These are phyloP conservation scores for Metellina segmentata DNA, from an alignment of 2,888 invertebrate genomes.

Conservation along the genomic window DNA sequence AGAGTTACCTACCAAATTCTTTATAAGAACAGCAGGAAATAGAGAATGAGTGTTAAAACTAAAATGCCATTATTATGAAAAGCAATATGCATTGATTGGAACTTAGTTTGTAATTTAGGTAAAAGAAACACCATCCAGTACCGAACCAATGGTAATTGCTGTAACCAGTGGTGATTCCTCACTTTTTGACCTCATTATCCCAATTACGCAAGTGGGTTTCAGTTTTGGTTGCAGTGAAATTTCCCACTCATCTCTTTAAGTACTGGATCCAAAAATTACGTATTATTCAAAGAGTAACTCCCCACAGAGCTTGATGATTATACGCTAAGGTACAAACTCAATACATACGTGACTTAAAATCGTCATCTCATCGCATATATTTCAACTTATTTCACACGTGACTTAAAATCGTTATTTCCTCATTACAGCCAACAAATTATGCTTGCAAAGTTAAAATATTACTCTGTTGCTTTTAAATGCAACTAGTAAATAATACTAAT, in stretches of 20 bases:
- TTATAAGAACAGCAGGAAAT: too few relatives aligned
- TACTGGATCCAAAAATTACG: not conserved
- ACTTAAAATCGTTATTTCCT: not conserved
- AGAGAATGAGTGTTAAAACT: too few relatives aligned
- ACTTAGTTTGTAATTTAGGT: too few relatives aligned
- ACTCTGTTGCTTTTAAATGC: not conserved
- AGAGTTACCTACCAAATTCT: too few relatives aligned
- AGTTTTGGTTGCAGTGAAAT: not conserved
- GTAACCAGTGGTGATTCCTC: not conserved
- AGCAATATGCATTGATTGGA: too few relatives aligned
- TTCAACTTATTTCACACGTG: not conserved
- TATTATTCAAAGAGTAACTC: not conserved
- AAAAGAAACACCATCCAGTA: too few relatives aligned
- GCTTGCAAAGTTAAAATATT: not conserved
- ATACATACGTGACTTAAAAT: not conserved
- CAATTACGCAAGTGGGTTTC: not conserved
- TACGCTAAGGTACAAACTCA: not conserved
- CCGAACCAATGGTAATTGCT: not conserved
- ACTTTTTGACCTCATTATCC: not conserved
- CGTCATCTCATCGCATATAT: not conserved
- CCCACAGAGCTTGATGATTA: not conserved
- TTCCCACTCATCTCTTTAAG: not conserved
- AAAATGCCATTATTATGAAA: too few relatives aligned
- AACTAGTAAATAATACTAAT: not conserved
- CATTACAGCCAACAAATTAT: not conserved